Percentiles rank a stretch among this genome's conserved stretches.
Conservation (phyloP, 2,888 invertebrate species). For the Synanthedon vespiformis region DNA sequence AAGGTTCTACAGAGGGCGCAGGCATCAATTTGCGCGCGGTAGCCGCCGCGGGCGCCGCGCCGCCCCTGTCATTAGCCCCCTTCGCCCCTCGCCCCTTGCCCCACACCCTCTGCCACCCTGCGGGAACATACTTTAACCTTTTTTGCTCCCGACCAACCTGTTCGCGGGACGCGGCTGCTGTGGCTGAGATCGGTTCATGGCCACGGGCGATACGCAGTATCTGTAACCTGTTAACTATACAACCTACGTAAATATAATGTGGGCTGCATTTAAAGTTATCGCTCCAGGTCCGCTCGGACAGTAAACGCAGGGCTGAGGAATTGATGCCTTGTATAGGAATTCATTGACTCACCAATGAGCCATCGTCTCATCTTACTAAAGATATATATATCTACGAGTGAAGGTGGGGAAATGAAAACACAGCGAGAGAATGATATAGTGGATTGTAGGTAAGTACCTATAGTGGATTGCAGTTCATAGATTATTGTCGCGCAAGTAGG, state of each 20-base stretch:
- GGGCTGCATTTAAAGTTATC: constrained; percentile 34
- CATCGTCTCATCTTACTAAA: neutral
- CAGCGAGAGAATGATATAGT: no score
- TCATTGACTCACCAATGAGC: constrained; percentile 4
- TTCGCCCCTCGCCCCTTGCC: constrained; percentile 15
- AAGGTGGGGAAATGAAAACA: no score
- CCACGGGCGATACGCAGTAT: constrained; percentile 61
- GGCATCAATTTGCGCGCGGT: constrained; percentile 68
- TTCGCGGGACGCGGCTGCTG: constrained; percentile 57
- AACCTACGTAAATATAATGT: constrained; percentile 40
- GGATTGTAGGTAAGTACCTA: no score
- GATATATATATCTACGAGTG: no score
- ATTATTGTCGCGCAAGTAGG: no score
- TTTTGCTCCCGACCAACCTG: constrained; percentile 68
- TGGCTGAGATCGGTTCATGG: constrained; percentile 63
- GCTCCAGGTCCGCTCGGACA: constrained; percentile 18
- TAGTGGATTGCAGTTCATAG: no score
- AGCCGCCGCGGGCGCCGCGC: constrained; percentile 67
- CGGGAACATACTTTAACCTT: constrained; percentile 65
- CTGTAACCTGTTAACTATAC: constrained; percentile 39
- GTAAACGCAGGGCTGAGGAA: constrained; percentile 1
- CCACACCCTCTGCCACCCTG: constrained; percentile 12
- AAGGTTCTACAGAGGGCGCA: constrained; percentile 35
- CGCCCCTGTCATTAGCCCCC: constrained; percentile 66
- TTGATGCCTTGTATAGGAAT: neutral